Percentiles rank a stretch among this genome's conserved stretches.
Evolutionary conservation across 2,113 vertebrate species (phyloP).

Genomic region (Enhydra lutris): DNA sequence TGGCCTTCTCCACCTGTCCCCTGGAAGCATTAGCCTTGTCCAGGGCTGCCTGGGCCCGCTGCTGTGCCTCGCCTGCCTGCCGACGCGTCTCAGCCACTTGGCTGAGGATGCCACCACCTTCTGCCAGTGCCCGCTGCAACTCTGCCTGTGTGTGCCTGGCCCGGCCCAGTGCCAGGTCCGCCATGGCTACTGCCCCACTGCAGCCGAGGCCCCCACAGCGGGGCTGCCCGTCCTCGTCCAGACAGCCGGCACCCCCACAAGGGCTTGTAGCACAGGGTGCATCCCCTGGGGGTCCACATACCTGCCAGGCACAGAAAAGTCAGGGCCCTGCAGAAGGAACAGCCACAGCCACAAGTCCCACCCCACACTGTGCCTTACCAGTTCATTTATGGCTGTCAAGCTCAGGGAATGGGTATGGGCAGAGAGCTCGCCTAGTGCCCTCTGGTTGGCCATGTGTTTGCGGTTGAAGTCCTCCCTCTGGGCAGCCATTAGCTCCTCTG

Average conservation of each 20-base stretch:
- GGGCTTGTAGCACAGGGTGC: slow-evolving; percentile 91
- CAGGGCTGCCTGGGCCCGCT: slow-evolving; percentile 89
- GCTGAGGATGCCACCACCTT: slow-evolving; percentile 86
- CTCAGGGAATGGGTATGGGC: slow-evolving; percentile 80
- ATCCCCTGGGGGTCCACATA: slow-evolving; percentile 89
- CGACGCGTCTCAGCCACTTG: slow-evolving; percentile 92
- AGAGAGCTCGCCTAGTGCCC: slow-evolving; percentile 86
- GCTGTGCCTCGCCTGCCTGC: slow-evolving; percentile 90
- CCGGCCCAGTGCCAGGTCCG: slow-evolving; percentile 89
- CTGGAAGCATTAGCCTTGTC: slow-evolving; percentile 92
- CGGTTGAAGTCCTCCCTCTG: slow-evolving; percentile 90
- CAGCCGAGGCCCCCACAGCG: slow-evolving; percentile 96
- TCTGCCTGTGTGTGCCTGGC: slow-evolving; percentile 90
- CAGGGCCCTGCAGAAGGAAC: neutral
- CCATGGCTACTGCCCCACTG: slow-evolving; percentile 87
- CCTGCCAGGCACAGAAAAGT: slow-evolving; percentile 80
- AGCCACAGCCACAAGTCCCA: neutral
- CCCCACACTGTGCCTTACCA: slow-evolving; percentile 79
- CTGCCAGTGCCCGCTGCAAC: slow-evolving; percentile 89
- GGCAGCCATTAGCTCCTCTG: slow-evolving; percentile 85
- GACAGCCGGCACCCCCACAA: slow-evolving; percentile 94
- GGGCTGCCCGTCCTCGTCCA: slow-evolving; percentile 90
- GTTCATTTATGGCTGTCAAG: slow-evolving; percentile 91
- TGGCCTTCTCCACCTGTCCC: slow-evolving; percentile 91
- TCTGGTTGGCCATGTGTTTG: slow-evolving; percentile 90